Evolutionary conservation across 2,113 vertebrate genomes (phyloP).

Genomic region (Beaufortia kweichowensis): DNA sequence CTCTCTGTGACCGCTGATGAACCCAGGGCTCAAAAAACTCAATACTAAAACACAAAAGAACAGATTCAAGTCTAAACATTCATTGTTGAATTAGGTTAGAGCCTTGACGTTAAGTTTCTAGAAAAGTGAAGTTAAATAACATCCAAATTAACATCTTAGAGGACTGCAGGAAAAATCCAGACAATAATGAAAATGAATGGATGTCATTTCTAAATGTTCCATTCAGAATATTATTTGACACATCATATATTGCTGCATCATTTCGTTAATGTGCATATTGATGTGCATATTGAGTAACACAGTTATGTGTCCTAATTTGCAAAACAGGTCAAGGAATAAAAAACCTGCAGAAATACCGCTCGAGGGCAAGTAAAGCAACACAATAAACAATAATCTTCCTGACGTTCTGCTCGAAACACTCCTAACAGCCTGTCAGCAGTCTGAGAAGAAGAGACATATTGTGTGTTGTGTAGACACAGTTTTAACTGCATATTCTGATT

Average conservation of each 20-base stretch:
- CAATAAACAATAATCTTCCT: background rate
- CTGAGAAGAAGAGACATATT: background rate
- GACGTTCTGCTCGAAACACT: background rate
- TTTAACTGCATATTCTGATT: background rate
- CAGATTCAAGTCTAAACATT: background rate
- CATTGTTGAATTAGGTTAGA: no score
- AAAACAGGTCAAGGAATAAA: conserved; percentile 36
- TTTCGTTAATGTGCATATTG: background rate
- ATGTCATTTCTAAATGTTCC: background rate
- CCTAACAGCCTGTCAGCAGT: no score
- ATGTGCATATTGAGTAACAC: background rate
- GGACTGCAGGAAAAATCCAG: no score
- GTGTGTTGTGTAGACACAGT: background rate
- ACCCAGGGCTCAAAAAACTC: background rate
- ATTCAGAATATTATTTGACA: background rate
- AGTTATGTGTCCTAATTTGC: conserved; percentile 10
- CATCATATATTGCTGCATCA: background rate
- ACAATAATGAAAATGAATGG: no score
- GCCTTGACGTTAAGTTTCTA: no score
- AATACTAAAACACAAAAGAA: background rate
- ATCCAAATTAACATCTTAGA: no score
- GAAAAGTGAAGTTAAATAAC: no score
- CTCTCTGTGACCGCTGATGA: background rate
- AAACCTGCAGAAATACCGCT: conserved; percentile 32
- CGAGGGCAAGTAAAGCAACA: background rate